A percentile compares a stretch with the other conserved stretches of the same genome.
These are phyloP conservation scores for Rhynchopsitta pachyrhyncha DNA, from an alignment of 2,113 vertebrate species.

Conservation along the genomic window DNA sequence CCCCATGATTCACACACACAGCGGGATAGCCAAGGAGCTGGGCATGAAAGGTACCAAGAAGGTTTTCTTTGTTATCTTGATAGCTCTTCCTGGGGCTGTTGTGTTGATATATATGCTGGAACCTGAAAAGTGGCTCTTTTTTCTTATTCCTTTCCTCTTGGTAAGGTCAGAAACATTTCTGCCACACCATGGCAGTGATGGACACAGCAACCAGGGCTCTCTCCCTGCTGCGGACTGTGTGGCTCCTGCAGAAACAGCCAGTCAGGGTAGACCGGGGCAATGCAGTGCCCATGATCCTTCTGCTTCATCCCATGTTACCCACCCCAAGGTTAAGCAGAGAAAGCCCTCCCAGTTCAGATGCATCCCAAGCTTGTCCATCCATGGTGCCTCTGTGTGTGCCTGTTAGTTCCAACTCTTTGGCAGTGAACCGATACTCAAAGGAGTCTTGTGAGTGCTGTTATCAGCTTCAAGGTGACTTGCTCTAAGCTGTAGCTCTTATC, in stretches of 20 bases:
- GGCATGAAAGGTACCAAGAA: not conserved
- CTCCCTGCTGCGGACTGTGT: fast-evolving
- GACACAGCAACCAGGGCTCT: not conserved
- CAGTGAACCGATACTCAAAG: not conserved
- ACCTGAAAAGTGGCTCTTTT: not conserved
- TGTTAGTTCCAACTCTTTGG: not conserved
- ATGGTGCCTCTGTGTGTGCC: not conserved
- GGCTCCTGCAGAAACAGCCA: not conserved
- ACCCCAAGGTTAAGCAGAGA: not conserved
- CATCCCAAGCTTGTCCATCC: not conserved
- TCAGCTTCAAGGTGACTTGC: conserved; percentile 21
- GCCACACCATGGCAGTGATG: not conserved
- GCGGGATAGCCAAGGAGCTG: not conserved
- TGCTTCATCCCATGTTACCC: fast-evolving
- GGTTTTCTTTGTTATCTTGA: not conserved
- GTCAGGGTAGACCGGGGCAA: not conserved
- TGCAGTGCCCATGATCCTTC: not conserved
- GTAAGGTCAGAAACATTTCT: not conserved
- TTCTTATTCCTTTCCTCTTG: not conserved
- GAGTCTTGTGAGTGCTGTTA: not conserved
- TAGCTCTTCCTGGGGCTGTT: not conserved
- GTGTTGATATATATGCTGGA: not conserved
- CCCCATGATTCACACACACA: not conserved
- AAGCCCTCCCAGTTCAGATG: not conserved
- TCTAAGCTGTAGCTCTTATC: not conserved